Base-by-base conservation (phyloP, 2,888 invertebrate genomes). In the Stenodema calcarata region DNA sequence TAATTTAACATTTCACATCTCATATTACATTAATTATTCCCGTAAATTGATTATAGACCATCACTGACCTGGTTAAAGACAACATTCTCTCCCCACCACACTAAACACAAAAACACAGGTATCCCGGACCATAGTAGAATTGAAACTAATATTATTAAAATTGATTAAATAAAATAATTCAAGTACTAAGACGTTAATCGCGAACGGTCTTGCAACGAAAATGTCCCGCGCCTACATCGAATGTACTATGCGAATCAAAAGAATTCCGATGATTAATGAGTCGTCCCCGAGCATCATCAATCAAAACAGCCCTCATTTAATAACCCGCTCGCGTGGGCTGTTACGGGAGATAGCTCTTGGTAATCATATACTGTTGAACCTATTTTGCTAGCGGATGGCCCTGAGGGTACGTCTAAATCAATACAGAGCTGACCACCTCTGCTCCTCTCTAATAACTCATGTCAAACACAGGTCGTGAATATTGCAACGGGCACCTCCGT, bases 381-480 rank as follows among this genome's bases (percentile, higher is more conserved):
- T 62, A 62, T 62, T 62, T 62, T 62, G 62, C 62, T 62, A 27
- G 62, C 18, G 18, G 62, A 62, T 23, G 62, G 62, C 27, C 62
- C 50, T 18, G 18, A 9, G 62, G 62, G 62, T 18, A 23, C 62
- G 62, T 62, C 62, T 62, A 62, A 62, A 62, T 62, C 62, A 62
- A 62, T 62, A 62, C 23, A 23, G 7, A n/a, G 23, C 62, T 62
- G 62, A 23, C 23, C 47, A 47, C 47, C 62, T 54, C 54, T 18
- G n/a, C n/a, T n/a, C 18, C 54, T 62, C 23, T 27, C 62, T 62
- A 62, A 62, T 62, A 62, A 62, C 62, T 62, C 62, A 62, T 62
- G 62, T 62, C 62, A 62, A 62, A 62, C 62, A 62, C 62, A 62
- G 62, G 62, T 62, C 62, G 62, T 62, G 62, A 62, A 62, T 62